Conservation (phyloP, 2,888 invertebrate genomes). For the Pristionchus mayeri region DNA sequence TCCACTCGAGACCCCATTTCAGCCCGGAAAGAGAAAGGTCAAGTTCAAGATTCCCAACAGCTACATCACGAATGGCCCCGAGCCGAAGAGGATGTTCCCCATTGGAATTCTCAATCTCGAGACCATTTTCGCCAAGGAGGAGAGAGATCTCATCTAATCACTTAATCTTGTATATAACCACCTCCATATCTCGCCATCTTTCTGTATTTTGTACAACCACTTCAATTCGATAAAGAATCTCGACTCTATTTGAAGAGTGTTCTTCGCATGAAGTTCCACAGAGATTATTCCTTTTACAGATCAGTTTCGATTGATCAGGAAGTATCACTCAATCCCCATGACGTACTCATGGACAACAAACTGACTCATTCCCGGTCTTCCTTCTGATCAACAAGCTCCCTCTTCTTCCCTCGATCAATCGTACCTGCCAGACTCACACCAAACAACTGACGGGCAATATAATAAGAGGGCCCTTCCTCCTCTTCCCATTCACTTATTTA, state of each 20-base stretch:
- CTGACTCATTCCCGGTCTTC: not conserved
- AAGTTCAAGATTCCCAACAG: constrained; percentile 68
- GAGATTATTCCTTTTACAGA: no score
- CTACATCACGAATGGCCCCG: constrained; percentile 64
- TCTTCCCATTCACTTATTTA: not conserved
- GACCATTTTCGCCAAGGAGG: constrained; percentile 72
- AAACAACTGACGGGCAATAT: constrained; percentile 14
- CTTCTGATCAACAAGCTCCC: not conserved
- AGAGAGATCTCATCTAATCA: constrained; percentile 68
- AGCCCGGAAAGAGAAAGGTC: constrained; percentile 67
- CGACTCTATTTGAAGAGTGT: not conserved
- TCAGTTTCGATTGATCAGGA: no score
- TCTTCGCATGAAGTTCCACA: no score
- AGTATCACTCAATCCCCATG: not conserved
- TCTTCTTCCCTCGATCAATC: not conserved
- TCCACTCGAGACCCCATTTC: not conserved
- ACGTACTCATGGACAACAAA: not conserved
- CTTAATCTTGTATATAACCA: not conserved
- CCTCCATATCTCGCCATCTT: not conserved
- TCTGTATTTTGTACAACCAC: not conserved
- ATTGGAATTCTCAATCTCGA: constrained; percentile 72
- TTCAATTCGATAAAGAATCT: not conserved
- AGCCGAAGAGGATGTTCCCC: constrained; percentile 63
- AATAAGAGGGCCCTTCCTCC: not conserved
- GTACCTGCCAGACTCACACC: not conserved